These are phyloP conservation scores for Machaerirhynchus nigripectus DNA, from an alignment of 2,113 vertebrate genomes.

Conservation along the genomic window DNA sequence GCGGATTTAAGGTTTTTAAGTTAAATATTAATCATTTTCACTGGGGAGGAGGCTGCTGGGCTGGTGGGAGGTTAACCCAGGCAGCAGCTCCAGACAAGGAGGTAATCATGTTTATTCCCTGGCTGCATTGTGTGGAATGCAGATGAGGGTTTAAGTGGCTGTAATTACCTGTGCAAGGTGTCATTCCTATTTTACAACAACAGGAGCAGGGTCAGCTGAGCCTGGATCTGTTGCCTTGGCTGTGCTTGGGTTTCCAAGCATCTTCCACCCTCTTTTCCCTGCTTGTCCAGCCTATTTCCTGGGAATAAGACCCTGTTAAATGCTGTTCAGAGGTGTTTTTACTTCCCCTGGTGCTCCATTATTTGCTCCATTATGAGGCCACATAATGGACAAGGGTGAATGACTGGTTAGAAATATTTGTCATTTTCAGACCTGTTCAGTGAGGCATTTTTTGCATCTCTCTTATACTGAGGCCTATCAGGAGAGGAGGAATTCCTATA, in stretches of 20 bases:
- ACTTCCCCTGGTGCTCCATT: not conserved
- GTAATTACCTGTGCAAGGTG: not conserved
- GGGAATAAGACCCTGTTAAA: not conserved
- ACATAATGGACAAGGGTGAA: not conserved
- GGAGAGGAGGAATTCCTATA: not conserved
- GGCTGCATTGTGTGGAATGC: constrained; percentile 7
- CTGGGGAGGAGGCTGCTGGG: not conserved
- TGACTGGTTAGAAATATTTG: not conserved
- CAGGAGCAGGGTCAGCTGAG: not conserved
- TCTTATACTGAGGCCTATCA: not conserved
- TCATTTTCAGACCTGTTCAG: not conserved
- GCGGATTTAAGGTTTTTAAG: not conserved
- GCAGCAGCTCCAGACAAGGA: not conserved
- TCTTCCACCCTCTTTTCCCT: not conserved
- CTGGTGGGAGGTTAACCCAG: not conserved
- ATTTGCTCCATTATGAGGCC: not conserved
- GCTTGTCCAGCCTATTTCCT: not conserved
- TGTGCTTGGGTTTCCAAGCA: not conserved
- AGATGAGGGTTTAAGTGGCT: constrained; percentile 35
- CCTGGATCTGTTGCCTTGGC: not conserved
- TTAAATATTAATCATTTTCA: constrained; percentile 2
- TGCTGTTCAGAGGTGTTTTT: not conserved
- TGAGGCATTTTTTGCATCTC: not conserved
- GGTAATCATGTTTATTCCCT: constrained; percentile 23
- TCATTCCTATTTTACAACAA: not conserved